Percentiles rank a stretch among this genome's conserved stretches.
phyloP scores from a whole-genome alignment of 2,797 vertebrate species.

The Schizopygopsis malacanthus region DNA sequence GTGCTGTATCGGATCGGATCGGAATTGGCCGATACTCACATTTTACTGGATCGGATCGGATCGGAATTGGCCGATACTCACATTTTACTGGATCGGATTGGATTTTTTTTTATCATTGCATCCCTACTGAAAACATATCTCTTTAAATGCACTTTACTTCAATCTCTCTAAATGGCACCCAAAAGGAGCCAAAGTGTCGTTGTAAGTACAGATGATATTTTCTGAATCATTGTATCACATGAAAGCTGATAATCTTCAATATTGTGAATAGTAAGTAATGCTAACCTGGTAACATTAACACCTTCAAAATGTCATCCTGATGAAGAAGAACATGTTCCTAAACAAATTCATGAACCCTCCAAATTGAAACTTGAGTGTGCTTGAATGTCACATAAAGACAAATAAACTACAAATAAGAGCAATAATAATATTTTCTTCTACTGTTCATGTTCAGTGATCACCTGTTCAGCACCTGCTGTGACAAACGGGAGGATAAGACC shows the following conservation, averaged over 20 bases:
- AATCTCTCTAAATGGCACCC: too few relatives aligned
- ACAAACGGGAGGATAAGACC: neutral
- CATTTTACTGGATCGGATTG: too few relatives aligned
- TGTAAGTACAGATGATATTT: neutral
- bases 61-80: too few relatives aligned
- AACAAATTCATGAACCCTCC: neutral
- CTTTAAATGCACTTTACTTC: too few relatives aligned
- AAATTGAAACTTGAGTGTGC: neutral
- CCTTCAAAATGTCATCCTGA: neutral
- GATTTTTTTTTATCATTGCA: too few relatives aligned
- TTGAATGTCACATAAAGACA: neutral
- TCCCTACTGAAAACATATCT: too few relatives aligned
- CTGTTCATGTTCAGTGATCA: slow-evolving; percentile 15
- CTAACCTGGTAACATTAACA: neutral
- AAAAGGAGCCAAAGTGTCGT: too few relatives aligned
- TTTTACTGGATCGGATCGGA: too few relatives aligned
- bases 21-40: too few relatives aligned
- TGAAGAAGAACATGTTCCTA: neutral
- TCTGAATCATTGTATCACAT: neutral
- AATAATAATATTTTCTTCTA: neutral
- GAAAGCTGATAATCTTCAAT: neutral
- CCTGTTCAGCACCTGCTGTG: slow-evolving; percentile 2
- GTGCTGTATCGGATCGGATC: too few relatives aligned
- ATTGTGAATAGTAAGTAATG: neutral
- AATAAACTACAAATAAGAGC: neutral